Conservation (phyloP, 1,140 invertebrate species). For the Diorhabda elongata region DNA sequence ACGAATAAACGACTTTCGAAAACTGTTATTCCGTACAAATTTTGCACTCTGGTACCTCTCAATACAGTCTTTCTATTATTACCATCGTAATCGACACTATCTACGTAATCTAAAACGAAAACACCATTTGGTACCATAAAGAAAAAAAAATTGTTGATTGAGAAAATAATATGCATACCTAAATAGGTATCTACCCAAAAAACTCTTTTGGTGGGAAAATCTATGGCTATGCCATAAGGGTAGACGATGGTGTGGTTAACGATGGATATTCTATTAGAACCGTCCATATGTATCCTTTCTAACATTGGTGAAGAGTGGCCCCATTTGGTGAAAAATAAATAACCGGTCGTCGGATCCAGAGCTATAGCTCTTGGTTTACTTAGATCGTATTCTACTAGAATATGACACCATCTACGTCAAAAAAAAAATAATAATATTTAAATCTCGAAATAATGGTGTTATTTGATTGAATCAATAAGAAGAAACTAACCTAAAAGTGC, state of each 20-base stretch:
- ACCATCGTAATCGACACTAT: conserved; percentile 68
- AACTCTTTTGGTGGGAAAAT: conserved; percentile 66
- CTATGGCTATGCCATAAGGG: conserved; percentile 60
- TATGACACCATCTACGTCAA: conserved; percentile 54
- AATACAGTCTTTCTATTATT: conserved; percentile 60
- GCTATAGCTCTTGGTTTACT: conserved; percentile 73
- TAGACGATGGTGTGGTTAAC: conserved; percentile 56
- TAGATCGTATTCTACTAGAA: conserved; percentile 64
- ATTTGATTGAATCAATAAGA: too few species aligned
- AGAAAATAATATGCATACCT: not conserved
- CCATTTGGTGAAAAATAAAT: conserved; percentile 76
- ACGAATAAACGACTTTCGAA: conserved; percentile 66
- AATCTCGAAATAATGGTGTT: too few species aligned
- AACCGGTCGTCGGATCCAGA: conserved; percentile 74
- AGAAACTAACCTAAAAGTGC: too few species aligned
- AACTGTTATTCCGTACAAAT: conserved; percentile 65
- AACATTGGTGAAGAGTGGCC: conserved; percentile 59
- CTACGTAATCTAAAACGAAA: conserved; percentile 60
- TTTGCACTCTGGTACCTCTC: conserved; percentile 58
- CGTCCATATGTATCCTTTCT: conserved; percentile 60
- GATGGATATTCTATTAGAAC: conserved; percentile 52
- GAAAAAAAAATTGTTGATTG: too few species aligned
- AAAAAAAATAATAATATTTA: not conserved
- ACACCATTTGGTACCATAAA: not conserved
- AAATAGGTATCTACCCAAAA: conserved; percentile 79